phyloP scores from a whole-genome alignment of 2,888 invertebrate species.

The Syritta pipiens region DNA sequence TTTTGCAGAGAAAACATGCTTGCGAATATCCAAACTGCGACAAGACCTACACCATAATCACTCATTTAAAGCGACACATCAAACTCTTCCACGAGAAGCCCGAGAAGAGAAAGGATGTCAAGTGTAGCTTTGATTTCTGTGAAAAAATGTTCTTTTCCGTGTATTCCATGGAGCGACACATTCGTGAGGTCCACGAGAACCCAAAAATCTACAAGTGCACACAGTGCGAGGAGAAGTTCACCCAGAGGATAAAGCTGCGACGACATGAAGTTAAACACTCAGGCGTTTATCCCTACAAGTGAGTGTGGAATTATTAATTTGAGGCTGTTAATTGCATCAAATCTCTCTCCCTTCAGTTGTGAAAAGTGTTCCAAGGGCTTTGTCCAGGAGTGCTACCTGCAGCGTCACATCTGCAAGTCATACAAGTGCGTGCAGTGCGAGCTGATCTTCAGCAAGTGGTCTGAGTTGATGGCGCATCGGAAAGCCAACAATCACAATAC shows the following conservation, averaged over 20 bases:
- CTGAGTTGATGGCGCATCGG: conserved; percentile 80
- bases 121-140: conserved; percentile 78
- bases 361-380: conserved; percentile 81
- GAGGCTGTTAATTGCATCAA: background rate
- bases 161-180: conserved; percentile 82
- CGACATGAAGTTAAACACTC: conserved; percentile 82
- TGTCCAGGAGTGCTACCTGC: conserved; percentile 79
- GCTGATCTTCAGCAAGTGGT: conserved; percentile 80
- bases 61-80: conserved; percentile 83
- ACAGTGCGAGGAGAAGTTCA: conserved; percentile 81
- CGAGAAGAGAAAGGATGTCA: conserved; percentile 70
- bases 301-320: conserved; percentile 14
- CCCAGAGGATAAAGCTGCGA: conserved; percentile 81
- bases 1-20: conserved; percentile 81
- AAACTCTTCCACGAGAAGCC: conserved; percentile 79
- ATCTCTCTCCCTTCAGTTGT: conserved; percentile 79
- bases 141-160: conserved; percentile 80
- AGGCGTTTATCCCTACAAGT: conserved; percentile 76
- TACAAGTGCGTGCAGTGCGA: conserved; percentile 80
- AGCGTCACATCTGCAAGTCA: conserved; percentile 79
- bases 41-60: conserved; percentile 83
- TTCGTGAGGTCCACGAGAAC: conserved; percentile 80
- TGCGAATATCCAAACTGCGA: conserved; percentile 82
- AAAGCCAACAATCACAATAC: conserved; percentile 66
- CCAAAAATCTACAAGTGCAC: conserved; percentile 80